Conservation (phyloP, 1,140 invertebrate genomes). For the Achatina immaculata region DNA sequence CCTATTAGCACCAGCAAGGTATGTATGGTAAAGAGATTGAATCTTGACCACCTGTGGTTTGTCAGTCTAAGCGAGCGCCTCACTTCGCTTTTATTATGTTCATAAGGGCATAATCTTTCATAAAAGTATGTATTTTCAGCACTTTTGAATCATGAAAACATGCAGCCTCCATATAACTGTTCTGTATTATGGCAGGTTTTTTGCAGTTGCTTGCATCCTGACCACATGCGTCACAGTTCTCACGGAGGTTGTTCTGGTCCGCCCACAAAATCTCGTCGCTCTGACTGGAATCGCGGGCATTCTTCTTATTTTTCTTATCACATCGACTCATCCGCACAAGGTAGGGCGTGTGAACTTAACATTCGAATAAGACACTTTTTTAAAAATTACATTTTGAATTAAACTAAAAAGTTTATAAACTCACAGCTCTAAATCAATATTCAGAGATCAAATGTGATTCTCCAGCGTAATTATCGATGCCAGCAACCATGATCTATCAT, state of each 20-base stretch:
- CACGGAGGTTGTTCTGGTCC: conserved; percentile 14
- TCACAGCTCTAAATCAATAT: no score
- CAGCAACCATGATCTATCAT: no score
- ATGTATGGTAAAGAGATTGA: not conserved
- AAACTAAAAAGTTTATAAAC: no score
- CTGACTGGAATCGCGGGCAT: conserved; percentile 11
- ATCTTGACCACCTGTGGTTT: not conserved
- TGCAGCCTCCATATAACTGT: not conserved
- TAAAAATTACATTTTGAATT: no score
- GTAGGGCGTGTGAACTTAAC: not conserved
- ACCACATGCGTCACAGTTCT: not conserved
- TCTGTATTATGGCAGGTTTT: not conserved
- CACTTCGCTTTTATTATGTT: not conserved
- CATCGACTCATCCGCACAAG: conserved; percentile 21
- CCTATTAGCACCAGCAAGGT: not conserved
- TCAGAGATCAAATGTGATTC: no score
- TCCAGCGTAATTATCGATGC: no score
- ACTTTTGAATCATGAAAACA: no score
- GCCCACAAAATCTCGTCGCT: not conserved
- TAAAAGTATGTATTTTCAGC: not conserved
- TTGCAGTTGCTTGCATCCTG: not conserved
- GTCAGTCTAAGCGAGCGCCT: not conserved
- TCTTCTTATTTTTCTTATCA: not conserved
- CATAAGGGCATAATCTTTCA: not conserved
- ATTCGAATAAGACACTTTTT: no score